phyloP scores from a whole-genome alignment of 1,140 invertebrate species.

The Panagrolaimus sp. region DNA sequence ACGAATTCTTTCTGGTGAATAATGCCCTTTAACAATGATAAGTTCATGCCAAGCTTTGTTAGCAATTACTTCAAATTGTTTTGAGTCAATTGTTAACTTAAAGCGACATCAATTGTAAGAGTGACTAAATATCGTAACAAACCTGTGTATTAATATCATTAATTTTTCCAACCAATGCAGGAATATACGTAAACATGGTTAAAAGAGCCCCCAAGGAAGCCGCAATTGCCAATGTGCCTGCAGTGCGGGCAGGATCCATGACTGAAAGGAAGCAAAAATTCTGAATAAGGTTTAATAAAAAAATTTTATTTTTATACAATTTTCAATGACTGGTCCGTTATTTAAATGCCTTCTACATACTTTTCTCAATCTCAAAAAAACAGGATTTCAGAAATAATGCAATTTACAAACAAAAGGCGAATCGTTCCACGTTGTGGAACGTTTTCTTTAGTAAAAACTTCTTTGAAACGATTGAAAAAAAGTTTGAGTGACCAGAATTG shows the following conservation, averaged over 20 bases:
- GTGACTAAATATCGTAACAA: constrained; percentile 11
- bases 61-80: constrained; percentile 44
- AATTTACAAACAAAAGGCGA: too few species aligned
- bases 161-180: constrained; percentile 49
- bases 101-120: constrained; percentile 18
- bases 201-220: constrained; percentile 42
- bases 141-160: constrained; percentile 51
- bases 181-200: constrained; percentile 48
- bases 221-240: constrained; percentile 47
- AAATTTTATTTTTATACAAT: too few species aligned
- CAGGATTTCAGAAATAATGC: too few species aligned
- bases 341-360: too few species aligned
- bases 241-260: constrained; percentile 30
- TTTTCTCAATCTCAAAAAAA: too few species aligned
- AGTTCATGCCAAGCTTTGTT: constrained; percentile 46
- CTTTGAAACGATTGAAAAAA: too few species aligned
- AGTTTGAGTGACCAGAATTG: too few species aligned
- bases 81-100: constrained; percentile 42
- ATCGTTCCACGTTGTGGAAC: too few species aligned
- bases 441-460: too few species aligned
- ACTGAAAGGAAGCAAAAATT: neutral
- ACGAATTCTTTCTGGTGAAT: neutral
- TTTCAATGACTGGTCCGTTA: too few species aligned
- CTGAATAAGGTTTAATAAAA: too few species aligned
- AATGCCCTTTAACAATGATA: neutral